A percentile compares a stretch with the other conserved stretches of the same genome.
Evolutionary conservation across 2,797 vertebrate species (phyloP).

Genomic region (Sebastes baramenuke): DNA sequence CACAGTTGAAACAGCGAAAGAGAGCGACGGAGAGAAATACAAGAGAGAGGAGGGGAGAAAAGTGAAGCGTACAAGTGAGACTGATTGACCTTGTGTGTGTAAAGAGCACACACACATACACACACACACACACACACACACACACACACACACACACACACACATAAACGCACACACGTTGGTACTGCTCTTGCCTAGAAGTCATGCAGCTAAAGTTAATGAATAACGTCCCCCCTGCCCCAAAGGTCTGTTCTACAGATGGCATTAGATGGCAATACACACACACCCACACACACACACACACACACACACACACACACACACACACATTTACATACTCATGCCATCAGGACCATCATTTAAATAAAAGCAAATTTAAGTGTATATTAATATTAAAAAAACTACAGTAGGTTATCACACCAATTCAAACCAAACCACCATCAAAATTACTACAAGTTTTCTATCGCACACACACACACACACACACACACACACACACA

Average conservation of each 20-base stretch:
- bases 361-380: neutral
- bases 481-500: neutral
- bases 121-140: conserved; percentile 9
- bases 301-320: neutral
- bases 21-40: conserved; percentile 4
- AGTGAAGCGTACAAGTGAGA: conserved; percentile 25
- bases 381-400: neutral
- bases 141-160: conserved; percentile 6
- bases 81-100: conserved; percentile 48
- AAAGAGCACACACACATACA: conserved; percentile 6
- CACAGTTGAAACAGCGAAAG: conserved; percentile 21
- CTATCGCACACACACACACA: neutral
- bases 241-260: conserved; percentile 68
- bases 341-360: conserved; percentile 1
- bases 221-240: conserved; percentile 57
- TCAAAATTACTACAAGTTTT: neutral
- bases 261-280: conserved; percentile 38
- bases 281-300: neutral
- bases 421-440: neutral
- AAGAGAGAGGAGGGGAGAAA: neutral
- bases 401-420: neutral
- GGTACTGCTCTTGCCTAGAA: conserved; percentile 32
- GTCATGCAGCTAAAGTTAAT: conserved; percentile 73
- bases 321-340: neutral
- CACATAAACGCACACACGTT: conserved; percentile 3